These are phyloP conservation scores for Drosophila seclusa DNA, from an alignment of 2,888 invertebrate genomes.

Conservation along the genomic window DNA sequence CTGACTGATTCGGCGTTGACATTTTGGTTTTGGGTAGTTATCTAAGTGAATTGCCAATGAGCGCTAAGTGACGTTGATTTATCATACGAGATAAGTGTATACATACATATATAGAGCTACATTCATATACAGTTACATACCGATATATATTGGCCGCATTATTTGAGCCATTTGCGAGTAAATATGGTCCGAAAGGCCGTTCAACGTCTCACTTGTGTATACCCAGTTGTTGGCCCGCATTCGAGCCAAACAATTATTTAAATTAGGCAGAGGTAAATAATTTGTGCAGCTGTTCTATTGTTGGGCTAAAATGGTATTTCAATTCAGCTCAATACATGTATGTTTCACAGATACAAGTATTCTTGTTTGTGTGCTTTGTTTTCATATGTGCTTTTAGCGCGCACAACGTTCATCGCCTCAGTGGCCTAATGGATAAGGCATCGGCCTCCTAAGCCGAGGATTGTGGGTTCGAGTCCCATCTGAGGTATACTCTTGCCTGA, in stretches of 20 bases:
- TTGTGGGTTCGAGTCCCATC: slow-evolving; percentile 73
- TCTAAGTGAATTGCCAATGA: slow-evolving; percentile 71
- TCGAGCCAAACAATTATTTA: slow-evolving; percentile 40
- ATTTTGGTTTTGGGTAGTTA: slow-evolving; percentile 42
- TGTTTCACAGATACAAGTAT: background rate
- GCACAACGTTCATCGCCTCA: slow-evolving; percentile 41
- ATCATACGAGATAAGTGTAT: slow-evolving; percentile 51
- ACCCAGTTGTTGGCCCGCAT: slow-evolving; percentile 55
- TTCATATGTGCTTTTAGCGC: slow-evolving; percentile 28
- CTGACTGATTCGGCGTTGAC: slow-evolving; percentile 62
- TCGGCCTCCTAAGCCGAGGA: slow-evolving; percentile 73
- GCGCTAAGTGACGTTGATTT: slow-evolving; percentile 74
- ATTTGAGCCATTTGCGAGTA: slow-evolving; percentile 43
- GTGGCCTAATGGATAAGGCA: slow-evolving; percentile 74
- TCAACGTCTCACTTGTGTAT: slow-evolving; percentile 32
- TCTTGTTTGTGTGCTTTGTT: background rate
- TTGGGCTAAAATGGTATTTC: slow-evolving; percentile 27
- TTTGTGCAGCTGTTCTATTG: slow-evolving; percentile 36
- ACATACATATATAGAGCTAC: slow-evolving; percentile 22
- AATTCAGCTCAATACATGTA: slow-evolving; percentile 13
- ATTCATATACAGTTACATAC: slow-evolving; percentile 8
- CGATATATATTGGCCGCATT: slow-evolving; percentile 18
- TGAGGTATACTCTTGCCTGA: no score
- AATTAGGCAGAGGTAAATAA: slow-evolving; percentile 33
- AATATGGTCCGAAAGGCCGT: slow-evolving; percentile 35